A percentile compares a stretch with the other conserved stretches of the same genome.
Conservation (phyloP, 1,140 invertebrate species). For the Drosophila tropicalis region DNA sequence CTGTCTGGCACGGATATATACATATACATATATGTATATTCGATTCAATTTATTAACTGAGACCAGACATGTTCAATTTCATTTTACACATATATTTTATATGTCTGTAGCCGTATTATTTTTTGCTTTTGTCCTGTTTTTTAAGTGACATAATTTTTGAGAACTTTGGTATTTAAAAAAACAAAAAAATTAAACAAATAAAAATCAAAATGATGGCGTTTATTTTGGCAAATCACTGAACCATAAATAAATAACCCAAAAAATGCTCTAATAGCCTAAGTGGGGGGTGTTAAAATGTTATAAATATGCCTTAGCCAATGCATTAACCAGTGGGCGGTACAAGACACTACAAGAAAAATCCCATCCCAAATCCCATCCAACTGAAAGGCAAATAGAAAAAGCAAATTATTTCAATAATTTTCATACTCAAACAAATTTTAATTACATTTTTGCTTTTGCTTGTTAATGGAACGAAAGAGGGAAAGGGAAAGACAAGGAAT, state of each 20-base stretch:
- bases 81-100: slow-evolving; percentile 40
- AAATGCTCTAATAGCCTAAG: slow-evolving; percentile 46
- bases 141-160: slow-evolving; percentile 59
- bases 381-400: neutral
- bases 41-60: slow-evolving; percentile 66
- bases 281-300: slow-evolving; percentile 55
- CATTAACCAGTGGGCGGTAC: slow-evolving; percentile 34
- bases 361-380: neutral
- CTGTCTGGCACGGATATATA: slow-evolving; percentile 43
- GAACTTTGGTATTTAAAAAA: slow-evolving; percentile 25
- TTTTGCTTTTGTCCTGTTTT: slow-evolving; percentile 22
- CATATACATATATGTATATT: slow-evolving; percentile 28
- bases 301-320: slow-evolving; percentile 49
- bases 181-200: slow-evolving; percentile 34
- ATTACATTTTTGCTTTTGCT: neutral
- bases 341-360: slow-evolving; percentile 22
- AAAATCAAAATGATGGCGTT: slow-evolving; percentile 42
- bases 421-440: neutral
- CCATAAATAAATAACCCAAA: slow-evolving; percentile 62
- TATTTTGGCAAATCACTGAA: slow-evolving; percentile 55
- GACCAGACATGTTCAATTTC: slow-evolving; percentile 62
- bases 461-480: neutral
- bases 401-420: neutral
- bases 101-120: slow-evolving; percentile 19
- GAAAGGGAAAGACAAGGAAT: too few species aligned